phyloP scores from a whole-genome alignment of 2,113 vertebrate species.

The Corythornis cristatus region DNA sequence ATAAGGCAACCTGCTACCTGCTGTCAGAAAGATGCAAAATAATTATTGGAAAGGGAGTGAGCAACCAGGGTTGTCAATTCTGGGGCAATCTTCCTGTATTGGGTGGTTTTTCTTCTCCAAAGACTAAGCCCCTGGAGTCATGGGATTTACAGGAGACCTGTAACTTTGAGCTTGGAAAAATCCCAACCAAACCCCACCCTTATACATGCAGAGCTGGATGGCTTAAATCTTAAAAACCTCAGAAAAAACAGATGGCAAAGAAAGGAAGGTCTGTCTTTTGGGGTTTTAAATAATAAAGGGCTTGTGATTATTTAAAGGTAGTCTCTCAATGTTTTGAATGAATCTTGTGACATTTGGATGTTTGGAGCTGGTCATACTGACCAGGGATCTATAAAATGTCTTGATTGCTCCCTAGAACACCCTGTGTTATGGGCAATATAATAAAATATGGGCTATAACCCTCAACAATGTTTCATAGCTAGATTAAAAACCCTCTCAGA shows the following conservation, averaged over 20 bases:
- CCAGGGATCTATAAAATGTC: background rate
- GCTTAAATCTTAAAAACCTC: constrained; percentile 50
- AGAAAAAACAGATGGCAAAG: constrained; percentile 51
- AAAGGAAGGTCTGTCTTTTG: constrained; percentile 35
- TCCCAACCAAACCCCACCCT: background rate
- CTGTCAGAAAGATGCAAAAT: background rate
- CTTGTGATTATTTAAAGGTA: constrained; percentile 17
- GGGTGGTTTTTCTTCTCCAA: background rate
- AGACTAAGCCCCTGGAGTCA: background rate
- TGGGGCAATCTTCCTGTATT: background rate
- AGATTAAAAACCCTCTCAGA: background rate
- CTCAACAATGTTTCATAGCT: background rate
- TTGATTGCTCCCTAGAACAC: background rate
- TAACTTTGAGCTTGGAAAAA: background rate
- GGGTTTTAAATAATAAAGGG: constrained; percentile 28
- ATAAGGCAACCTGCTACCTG: background rate
- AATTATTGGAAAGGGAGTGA: background rate
- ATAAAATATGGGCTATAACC: background rate
- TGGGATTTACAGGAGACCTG: constrained; percentile 1
- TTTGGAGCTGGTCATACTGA: accelerated
- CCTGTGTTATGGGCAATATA: background rate
- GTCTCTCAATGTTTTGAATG: background rate
- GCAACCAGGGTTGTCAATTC: background rate
- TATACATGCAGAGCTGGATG: background rate
- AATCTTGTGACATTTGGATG: background rate